Evolutionary conservation across 2,888 invertebrate genomes (phyloP), one percentile per base, ranked within the genome.

Genomic region (Cetonia aurata): DNA sequence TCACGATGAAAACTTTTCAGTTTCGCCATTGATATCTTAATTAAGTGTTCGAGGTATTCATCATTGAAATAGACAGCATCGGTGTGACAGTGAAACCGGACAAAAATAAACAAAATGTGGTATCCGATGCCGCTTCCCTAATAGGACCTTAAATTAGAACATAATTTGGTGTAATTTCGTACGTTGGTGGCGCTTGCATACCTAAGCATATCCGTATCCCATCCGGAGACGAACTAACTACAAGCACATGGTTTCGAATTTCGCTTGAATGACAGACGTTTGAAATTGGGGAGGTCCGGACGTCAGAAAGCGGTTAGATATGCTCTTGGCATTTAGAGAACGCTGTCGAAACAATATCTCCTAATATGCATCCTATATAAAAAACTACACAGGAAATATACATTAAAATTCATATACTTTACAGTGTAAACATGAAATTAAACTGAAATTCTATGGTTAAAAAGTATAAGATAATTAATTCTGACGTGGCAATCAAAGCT

Each of bases 221-320:
- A 73, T 76, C 74, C 70, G 59, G 62, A 50, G 50, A 37, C 37
- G 37, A 70, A 71, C 71, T 74, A 73, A 73, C 74, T 74, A 72
- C 74, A 71, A 65, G 68, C 77, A 76, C 73, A 75, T 76, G 77
- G 74, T 74, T 68, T 76, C 75, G 73, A 60, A 72, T 76, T 75
- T 71, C 77, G 67, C 66, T 70, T 72, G 74, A 77, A 71, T 76
- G 77, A 75, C 77, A 74, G 74, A 72, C 72, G 68, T 69, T 69
- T 70, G 59, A 71, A 75, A 73, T 71, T 72, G 48, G 72, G 76
- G 77, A 77, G 77, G 77, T 77, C 77, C 73, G 71, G 73, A 77
- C 75, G 74, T 74, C 76, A 74, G 69, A 68, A 66, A 19, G 66
- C 72, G 52, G 60, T 42, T 60, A 70, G 70, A 59, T 67, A 71